Base-by-base conservation (phyloP, 2,888 invertebrate genomes). In the Cerceris ruficornis region DNA sequence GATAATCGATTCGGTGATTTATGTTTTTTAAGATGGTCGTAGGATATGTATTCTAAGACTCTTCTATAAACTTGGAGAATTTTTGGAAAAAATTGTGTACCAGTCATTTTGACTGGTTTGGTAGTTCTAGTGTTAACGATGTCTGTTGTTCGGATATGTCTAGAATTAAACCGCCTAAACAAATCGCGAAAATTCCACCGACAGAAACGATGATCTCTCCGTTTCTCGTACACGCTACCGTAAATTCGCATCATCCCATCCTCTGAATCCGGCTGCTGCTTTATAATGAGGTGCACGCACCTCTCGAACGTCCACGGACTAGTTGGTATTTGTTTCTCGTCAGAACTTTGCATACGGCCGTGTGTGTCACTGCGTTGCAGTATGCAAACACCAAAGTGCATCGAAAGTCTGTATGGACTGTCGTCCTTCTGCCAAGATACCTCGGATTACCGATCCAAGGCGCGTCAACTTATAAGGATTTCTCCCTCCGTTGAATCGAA, bases 321-420 rank as follows among this genome's bases (percentile, higher is more conserved):
- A 75, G 81, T 87, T 85, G 78, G 80, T 85, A 83, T 86, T 86
- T 86, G 81, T 81, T 87, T 85, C 85, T 83, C 87, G 86, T 86
- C 85, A 81, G 81, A 77, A 78, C 74, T 87, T 86, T 83, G 86
- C 87, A 86, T 87, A 75, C 83, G 78, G 57, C 64, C 78, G 76
- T 78, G 84, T 79, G 74, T 64, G 82, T 74, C 80, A 80, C 66
- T 59, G 67, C 75, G 68, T 60, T 69, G 77, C 81, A 58, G 74
- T 87, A 87, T 86, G 85, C 81, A 86, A 86, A 80, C 82, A 70
- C 57, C n/a, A 13, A 50, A 69, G 64, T 50, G 71, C 77, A 80
- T 77, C 73, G 73, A 41, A 75, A 75, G 67, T 78, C 73, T 58
- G 39, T 60, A 65, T 28, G 60, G 69, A 49, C 72, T 14, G 83